A percentile compares a stretch with the other conserved stretches of the same genome.
These are phyloP conservation scores for Axis porcinus DNA, from an alignment of 2,113 vertebrate species.

Conservation along the genomic window DNA sequence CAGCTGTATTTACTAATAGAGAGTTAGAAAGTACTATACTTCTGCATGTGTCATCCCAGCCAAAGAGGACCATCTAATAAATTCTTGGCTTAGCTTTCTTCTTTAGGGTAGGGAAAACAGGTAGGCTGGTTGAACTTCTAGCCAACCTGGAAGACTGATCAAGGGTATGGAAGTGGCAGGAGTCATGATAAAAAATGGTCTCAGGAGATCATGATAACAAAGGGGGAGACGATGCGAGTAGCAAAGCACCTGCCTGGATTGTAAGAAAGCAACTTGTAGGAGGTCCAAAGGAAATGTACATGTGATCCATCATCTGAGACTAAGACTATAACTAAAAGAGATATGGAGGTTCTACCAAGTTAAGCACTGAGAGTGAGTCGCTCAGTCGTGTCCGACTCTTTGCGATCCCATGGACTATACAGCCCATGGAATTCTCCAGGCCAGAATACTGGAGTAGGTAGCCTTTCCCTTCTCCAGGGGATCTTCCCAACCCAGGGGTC, in stretches of 20 bases:
- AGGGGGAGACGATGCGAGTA: neutral
- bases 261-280: neutral
- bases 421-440: neutral
- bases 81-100: neutral
- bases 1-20: neutral
- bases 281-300: neutral
- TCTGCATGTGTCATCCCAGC: neutral
- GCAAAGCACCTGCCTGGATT: neutral
- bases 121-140: neutral
- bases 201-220: neutral
- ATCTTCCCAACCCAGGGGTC: neutral
- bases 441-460: neutral
- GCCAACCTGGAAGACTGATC: neutral
- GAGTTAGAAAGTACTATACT: neutral
- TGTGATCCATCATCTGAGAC: neutral
- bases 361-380: neutral
- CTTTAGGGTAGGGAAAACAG: neutral
- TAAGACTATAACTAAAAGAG: neutral
- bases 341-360: neutral
- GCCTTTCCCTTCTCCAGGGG: neutral
- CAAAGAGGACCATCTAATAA: neutral
- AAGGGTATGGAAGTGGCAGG: neutral
- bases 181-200: neutral
- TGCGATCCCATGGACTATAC: neutral
- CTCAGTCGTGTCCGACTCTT: neutral